Evolutionary conservation across 1,140 invertebrate genomes (phyloP).

Genomic region (Atta colombica): DNA sequence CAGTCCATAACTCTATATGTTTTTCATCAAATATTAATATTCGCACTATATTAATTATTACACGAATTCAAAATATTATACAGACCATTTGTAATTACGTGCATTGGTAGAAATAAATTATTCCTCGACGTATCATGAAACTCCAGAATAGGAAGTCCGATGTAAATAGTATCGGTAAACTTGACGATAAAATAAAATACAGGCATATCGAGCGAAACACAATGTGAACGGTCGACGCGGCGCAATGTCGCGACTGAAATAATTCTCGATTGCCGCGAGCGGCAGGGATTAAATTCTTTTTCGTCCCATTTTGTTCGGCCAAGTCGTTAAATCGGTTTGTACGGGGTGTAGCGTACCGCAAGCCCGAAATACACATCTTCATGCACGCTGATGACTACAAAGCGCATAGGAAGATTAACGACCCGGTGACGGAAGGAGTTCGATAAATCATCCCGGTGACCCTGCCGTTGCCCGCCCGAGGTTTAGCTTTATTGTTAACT

Average conservation of each 20-base stretch:
- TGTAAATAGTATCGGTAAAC: constrained; percentile 12
- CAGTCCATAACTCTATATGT: not conserved
- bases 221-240: not conserved
- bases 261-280: constrained; percentile 41
- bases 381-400: constrained; percentile 66
- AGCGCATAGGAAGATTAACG: constrained; percentile 72
- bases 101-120: constrained; percentile 34
- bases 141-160: not conserved
- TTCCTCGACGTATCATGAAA: not conserved
- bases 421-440: constrained; percentile 69
- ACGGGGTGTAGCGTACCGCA: not conserved
- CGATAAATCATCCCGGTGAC: constrained; percentile 72
- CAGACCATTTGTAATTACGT: constrained; percentile 24
- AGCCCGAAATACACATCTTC: constrained; percentile 66
- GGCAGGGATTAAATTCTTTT: constrained; percentile 40
- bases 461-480: constrained; percentile 57
- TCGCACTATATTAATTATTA: not conserved
- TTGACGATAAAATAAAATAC: not conserved
- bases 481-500: constrained; percentile 63
- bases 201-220: not conserved
- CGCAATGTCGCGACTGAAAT: constrained; percentile 21
- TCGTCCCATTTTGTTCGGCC: not conserved
- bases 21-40: constrained; percentile 33
- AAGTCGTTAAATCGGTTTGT: constrained; percentile 51
- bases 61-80: not conserved